phyloP scores from a whole-genome alignment of 2,113 vertebrate genomes.

The Thymallus thymallus region DNA sequence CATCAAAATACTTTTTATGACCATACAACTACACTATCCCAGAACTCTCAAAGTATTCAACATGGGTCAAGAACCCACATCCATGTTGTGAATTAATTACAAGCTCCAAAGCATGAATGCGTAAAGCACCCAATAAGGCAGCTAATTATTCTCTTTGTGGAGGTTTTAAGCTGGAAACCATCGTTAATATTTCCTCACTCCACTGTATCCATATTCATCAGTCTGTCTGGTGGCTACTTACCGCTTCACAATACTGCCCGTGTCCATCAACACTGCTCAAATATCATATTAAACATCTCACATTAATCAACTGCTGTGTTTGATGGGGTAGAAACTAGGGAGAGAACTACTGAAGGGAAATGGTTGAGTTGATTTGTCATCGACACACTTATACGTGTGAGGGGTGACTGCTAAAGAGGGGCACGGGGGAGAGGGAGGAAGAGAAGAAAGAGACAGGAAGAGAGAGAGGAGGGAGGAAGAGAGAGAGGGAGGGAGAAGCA shows the following conservation, averaged over 20 bases:
- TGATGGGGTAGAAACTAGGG: not conserved
- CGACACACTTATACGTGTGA: not conserved
- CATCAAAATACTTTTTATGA: not conserved
- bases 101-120: not conserved
- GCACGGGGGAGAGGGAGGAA: not conserved
- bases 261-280: not conserved
- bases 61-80: no score
- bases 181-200: slow-evolving; percentile 1
- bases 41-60: not conserved
- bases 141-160: not conserved
- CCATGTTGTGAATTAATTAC: not conserved
- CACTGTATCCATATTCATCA: slow-evolving; percentile 21
- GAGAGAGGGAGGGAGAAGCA: not conserved
- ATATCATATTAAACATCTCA: no score
- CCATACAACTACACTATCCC: not conserved
- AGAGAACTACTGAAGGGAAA: not conserved
- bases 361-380: not conserved
- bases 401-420: not conserved
- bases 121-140: not conserved
- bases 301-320: not conserved
- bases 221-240: not conserved
- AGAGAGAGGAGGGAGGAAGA: not conserved
- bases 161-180: not conserved
- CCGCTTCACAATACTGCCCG: not conserved
- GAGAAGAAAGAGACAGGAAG: not conserved